Evolutionary conservation across 2,888 invertebrate species (phyloP), one percentile per base, ranked within the genome.

Genomic region (Tortrix viridana): DNA sequence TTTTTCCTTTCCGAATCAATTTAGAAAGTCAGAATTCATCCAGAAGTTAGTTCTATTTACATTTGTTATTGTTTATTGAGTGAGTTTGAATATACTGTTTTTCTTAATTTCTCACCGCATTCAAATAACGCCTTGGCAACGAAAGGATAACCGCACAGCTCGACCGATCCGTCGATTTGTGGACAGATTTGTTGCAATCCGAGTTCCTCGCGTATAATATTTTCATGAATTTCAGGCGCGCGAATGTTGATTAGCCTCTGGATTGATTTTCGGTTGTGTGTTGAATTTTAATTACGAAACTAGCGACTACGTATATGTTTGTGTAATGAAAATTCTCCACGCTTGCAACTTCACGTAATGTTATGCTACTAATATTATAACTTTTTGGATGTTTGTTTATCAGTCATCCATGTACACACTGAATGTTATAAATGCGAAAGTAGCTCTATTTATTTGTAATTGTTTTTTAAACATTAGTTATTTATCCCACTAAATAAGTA

Each of bases 201-300:
- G 5, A 23, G 37, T 32, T n/a, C 41, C 41, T 41, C 41, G 37
- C 22, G 2, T 9, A 48, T 22, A 54, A 60, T 48, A 60, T 41
- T 48, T 60, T 54, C 41, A 60, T 60, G 47, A 60, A 60, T 60
- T 47, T 53, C 23, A 53, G 19, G 12, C 54, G 53, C n/a, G 26
- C 19, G 26, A 32, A 56, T 57, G 38, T 44, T 60, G 38, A 46
- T 53, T 60, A 47, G 46, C 19, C 44, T 43, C 18, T 7, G 54
- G 54, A 55, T 55, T 55, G 53, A 54, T 60, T 60, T 53, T 23
- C 26, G 47, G 47, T 48, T 6, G 47, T 22, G 60, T 18, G 60
- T 37, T 54, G 53, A 26, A 60, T 60, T 53, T 53, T 43, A 53
- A 54, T 60, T 20, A 53, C 32, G 32, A 12, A 32, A 32, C 12